These are phyloP conservation scores for Notolepis coatsorum DNA, from an alignment of 2,797 vertebrate genomes.

Conservation along the genomic window DNA sequence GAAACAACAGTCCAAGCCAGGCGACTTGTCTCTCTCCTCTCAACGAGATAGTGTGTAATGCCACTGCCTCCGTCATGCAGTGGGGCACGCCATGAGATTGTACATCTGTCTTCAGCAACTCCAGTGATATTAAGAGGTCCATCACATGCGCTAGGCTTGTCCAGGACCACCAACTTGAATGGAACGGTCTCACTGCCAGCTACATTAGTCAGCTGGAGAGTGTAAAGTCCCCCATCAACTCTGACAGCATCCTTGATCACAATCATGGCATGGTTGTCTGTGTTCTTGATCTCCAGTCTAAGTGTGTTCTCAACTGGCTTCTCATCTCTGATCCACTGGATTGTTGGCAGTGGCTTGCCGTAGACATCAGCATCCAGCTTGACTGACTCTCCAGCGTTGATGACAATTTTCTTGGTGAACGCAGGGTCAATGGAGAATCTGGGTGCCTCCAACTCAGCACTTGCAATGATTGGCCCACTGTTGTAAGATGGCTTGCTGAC, in stretches of 20 bases:
- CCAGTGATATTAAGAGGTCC: slow-evolving; percentile 91
- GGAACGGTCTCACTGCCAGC: slow-evolving; percentile 92
- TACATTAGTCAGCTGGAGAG: slow-evolving; percentile 90
- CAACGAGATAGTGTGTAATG: slow-evolving; percentile 93
- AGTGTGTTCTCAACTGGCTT: slow-evolving; percentile 92
- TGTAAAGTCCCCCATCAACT: slow-evolving; percentile 92
- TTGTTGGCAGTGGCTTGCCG: slow-evolving; percentile 92
- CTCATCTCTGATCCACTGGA: slow-evolving; percentile 95
- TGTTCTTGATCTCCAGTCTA: slow-evolving; percentile 92
- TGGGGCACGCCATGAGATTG: slow-evolving; percentile 90
- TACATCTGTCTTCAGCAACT: slow-evolving; percentile 93
- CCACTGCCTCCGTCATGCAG: slow-evolving; percentile 94
- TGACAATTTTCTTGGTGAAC: slow-evolving; percentile 90
- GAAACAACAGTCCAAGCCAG: slow-evolving; percentile 96
- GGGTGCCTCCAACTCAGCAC: slow-evolving; percentile 92
- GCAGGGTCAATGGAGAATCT: slow-evolving; percentile 96
- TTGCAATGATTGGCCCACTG: slow-evolving; percentile 95
- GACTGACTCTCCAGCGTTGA: slow-evolving; percentile 94
- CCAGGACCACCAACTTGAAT: slow-evolving; percentile 93
- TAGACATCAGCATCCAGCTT: slow-evolving; percentile 94
- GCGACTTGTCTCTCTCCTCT: slow-evolving; percentile 96
- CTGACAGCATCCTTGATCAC: slow-evolving; percentile 92
- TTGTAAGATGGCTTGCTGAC: slow-evolving; percentile 97
- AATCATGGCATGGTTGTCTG: slow-evolving; percentile 90
- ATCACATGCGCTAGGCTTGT: slow-evolving; percentile 90